These are phyloP conservation scores for Meandrina meandrites DNA, from an alignment of 92 coral and sea anemone species.

Conservation along the genomic window DNA sequence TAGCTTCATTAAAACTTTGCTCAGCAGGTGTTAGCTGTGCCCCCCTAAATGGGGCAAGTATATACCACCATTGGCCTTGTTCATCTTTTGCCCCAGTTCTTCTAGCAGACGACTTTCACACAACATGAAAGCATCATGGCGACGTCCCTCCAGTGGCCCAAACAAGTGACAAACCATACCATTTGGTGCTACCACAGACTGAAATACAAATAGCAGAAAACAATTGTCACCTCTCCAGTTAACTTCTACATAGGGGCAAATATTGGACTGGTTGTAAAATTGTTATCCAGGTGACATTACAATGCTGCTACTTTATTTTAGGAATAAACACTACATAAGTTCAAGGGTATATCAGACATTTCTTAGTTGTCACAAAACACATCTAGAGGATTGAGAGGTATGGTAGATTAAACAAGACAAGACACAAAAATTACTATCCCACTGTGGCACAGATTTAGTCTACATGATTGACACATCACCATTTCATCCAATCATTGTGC, in stretches of 20 bases:
- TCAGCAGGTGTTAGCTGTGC: slow-evolving; percentile 50
- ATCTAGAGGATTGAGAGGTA: slow-evolving; percentile 6
- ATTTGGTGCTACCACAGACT: slow-evolving; percentile 60
- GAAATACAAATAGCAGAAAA: slow-evolving; percentile 14
- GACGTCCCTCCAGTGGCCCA: slow-evolving; percentile 62
- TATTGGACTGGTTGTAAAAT: no score
- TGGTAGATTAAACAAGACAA: slow-evolving; percentile 10
- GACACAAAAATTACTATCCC: neutral
- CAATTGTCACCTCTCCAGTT: neutral
- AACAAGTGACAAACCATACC: slow-evolving; percentile 54
- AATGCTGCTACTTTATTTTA: neutral
- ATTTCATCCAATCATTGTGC: slow-evolving; percentile 7
- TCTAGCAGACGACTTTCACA: slow-evolving; percentile 43
- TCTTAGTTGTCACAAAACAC: neutral
- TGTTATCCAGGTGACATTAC: neutral
- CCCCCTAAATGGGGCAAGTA: slow-evolving; percentile 61
- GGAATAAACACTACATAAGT: slow-evolving; percentile 7
- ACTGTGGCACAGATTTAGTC: slow-evolving; percentile 7
- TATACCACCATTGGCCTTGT: slow-evolving; percentile 62
- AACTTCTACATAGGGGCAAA: neutral
- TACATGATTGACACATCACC: slow-evolving; percentile 15
- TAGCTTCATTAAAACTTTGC: slow-evolving; percentile 49
- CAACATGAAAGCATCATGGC: slow-evolving; percentile 73
- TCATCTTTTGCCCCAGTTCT: slow-evolving; percentile 24
- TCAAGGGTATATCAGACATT: slow-evolving; percentile 6